phyloP scores from a whole-genome alignment of 2,888 invertebrate genomes.

The Eulithis prunata region DNA sequence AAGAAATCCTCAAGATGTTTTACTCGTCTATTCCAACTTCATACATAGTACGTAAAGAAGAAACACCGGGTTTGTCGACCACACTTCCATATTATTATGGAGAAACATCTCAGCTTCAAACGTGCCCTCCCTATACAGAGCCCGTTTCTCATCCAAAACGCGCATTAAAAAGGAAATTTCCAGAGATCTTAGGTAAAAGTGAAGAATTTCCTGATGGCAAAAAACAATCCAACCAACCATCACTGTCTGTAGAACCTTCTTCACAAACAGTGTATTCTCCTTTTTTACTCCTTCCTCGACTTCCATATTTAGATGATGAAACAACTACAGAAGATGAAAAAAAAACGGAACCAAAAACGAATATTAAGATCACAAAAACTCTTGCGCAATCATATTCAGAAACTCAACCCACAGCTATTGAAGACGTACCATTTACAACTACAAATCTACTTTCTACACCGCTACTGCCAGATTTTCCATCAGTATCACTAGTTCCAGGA shows the following conservation, averaged over 20 bases:
- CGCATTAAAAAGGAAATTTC: background rate
- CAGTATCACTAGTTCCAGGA: background rate
- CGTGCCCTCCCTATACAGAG: background rate
- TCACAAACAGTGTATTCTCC: background rate
- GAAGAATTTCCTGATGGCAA: background rate
- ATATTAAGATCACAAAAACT: background rate
- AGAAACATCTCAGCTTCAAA: background rate
- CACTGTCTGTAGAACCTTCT: background rate
- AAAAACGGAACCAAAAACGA: background rate
- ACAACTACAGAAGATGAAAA: background rate
- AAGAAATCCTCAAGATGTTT: no score
- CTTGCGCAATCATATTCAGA: background rate
- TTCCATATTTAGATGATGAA: background rate
- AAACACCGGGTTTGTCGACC: no score
- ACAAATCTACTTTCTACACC: background rate
- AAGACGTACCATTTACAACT: no score
- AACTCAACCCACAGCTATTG: background rate
- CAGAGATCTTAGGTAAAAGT: background rate
- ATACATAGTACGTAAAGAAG: no score
- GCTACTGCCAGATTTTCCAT: background rate
- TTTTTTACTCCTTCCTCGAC: slow-evolving; percentile 1
- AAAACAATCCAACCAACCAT: background rate
- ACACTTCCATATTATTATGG: background rate
- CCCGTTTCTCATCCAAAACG: background rate
- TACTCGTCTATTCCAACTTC: no score